Percentiles rank a stretch among this genome's conserved stretches.
Conservation (phyloP, 2,797 vertebrate genomes). For the Hozukius guyotensis region DNA sequence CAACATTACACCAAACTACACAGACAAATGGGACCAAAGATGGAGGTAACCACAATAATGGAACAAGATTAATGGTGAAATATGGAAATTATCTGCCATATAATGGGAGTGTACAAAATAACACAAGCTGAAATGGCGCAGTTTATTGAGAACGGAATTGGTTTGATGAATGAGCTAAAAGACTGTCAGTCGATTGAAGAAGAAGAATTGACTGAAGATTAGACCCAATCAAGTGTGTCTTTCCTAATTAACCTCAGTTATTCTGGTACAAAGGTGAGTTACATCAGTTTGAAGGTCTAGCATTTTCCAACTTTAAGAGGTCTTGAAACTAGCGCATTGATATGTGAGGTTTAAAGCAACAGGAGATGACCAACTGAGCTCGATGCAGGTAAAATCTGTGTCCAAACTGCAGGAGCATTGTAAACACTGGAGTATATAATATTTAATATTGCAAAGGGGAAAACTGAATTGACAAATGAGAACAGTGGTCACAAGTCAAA, state of each 20-base stretch:
- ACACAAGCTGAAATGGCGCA: neutral
- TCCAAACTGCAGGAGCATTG: neutral
- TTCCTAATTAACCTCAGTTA: neutral
- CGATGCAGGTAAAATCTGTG: neutral
- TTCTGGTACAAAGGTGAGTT: neutral
- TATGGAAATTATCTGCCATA: neutral
- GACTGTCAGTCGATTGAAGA: neutral
- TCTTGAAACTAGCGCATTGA: neutral
- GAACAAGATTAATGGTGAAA: neutral
- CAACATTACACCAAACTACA: too few species aligned
- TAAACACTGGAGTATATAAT: neutral
- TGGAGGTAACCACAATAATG: too few species aligned
- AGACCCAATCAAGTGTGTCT: neutral
- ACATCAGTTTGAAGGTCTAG: neutral
- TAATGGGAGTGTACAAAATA: neutral
- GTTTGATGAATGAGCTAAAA: neutral
- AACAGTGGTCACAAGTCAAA: neutral
- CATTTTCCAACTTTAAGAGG: neutral
- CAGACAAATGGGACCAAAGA: too few species aligned
- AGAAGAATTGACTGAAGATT: too few species aligned
- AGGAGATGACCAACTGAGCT: neutral
- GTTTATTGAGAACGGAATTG: neutral
- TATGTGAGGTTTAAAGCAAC: neutral
- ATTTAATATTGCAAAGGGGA: neutral
- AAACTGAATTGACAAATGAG: neutral